Base-by-base conservation (phyloP, 1,140 invertebrate species). In the Bombyx mandarina region DNA sequence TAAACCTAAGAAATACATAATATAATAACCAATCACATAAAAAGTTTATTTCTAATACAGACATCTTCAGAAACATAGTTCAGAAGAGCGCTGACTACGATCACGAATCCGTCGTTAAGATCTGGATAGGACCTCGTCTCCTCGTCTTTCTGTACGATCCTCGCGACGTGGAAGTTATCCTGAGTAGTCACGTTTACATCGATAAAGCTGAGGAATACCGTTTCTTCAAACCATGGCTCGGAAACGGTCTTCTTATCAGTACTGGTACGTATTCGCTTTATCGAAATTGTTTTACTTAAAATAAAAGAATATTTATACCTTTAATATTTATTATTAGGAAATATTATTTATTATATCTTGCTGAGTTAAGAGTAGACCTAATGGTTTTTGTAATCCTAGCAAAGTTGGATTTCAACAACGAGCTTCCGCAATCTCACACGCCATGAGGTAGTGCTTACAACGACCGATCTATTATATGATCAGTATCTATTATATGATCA, bases 61-160 rank as follows among this genome's bases (percentile, higher is more conserved):
- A 91, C 42, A 93, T 94, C 51, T 94, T 94, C 86, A 89, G 83
- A 45, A 91, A 88, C 26, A 63, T 94, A 1, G 88, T 91, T 46
- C 61, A 77, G 8, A 91, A 86, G 63, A 91, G 92, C 22, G 83
- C 86, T 43, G 82, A 91, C 6, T 93, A 78, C 59, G 89, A 90
- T 45, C 61, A 78, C 0, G 67, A 79, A n/a, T 84, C 89, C 42
- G 86, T 93, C 0, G 89, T 92, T 46, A 93, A 89, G 77, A 57
- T 94, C 8, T 94, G 94, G 94, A 90, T 93, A 57, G 93, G 93
- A 3, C 93, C 93, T 2, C 91, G 93, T 71, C 86, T 94, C 35
- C 48, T 93, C 3, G 88, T 94, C 7, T 94, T 94, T 81, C 76
- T 95, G 52, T 89, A 90, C 12, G 92, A 95, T 70, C 94, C 94